Percentiles rank a stretch among this genome's conserved stretches.
Conservation (phyloP, 2,888 invertebrate genomes). For the Diarsia rubi region DNA sequence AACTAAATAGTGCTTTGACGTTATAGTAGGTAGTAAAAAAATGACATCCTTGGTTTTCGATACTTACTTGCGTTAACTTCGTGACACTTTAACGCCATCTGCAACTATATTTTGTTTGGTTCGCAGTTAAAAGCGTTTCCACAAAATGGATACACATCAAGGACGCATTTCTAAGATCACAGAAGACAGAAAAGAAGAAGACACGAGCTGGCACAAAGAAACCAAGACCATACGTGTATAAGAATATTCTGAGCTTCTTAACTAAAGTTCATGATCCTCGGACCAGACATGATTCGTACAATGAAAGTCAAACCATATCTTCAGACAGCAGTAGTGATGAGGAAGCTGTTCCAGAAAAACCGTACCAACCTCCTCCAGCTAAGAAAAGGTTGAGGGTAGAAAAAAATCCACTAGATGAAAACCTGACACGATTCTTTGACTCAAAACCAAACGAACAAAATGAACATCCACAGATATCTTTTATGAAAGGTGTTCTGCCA, state of each 20-base stretch:
- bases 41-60: no score
- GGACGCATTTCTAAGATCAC: slow-evolving; percentile 32
- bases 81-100: no score
- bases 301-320: slow-evolving; percentile 27
- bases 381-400: slow-evolving; percentile 2
- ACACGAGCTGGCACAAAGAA: slow-evolving; percentile 5
- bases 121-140: slow-evolving; percentile 30
- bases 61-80: no score
- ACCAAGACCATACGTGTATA: slow-evolving; percentile 38
- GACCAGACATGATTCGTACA: slow-evolving; percentile 3
- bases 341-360: not conserved
- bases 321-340: not conserved
- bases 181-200: slow-evolving; percentile 8
- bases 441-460: not conserved
- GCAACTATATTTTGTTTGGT: not conserved
- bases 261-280: not conserved
- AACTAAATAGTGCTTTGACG: no score
- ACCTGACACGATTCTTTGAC: not conserved
- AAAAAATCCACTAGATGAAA: slow-evolving; percentile 26
- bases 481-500: slow-evolving; percentile 33
- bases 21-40: no score
- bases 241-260: slow-evolving; percentile 28
- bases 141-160: slow-evolving; percentile 39
- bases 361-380: not conserved
- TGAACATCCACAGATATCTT: slow-evolving; percentile 33